Percentiles rank a stretch among this genome's conserved stretches.
Evolutionary conservation across 2,797 vertebrate species (phyloP).

Genomic region (Gymnodraco acuticeps): DNA sequence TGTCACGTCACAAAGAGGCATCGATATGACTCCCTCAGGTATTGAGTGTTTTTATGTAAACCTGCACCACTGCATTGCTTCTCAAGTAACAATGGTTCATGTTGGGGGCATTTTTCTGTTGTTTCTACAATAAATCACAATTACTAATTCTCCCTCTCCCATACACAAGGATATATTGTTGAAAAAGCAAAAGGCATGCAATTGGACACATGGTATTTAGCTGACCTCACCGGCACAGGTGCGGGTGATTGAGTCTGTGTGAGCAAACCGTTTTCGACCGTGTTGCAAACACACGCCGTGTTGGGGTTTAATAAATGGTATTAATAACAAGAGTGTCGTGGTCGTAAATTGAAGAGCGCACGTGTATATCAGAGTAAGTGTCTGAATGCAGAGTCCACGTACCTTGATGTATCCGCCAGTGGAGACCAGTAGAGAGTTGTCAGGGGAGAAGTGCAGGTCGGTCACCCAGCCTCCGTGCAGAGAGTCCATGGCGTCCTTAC

Average conservation of each 20-base stretch:
- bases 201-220: no score
- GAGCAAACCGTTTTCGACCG: no score
- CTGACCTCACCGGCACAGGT: no score
- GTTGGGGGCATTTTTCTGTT: neutral
- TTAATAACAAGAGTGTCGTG: no score
- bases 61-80: constrained; percentile 37
- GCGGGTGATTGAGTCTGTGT: no score
- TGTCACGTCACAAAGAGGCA: constrained; percentile 43
- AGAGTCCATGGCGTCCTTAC: constrained; percentile 88
- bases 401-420: constrained; percentile 95
- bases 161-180: neutral
- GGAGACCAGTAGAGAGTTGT: constrained; percentile 90
- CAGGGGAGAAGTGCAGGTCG: constrained; percentile 93
- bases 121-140: constrained; percentile 13
- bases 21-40: constrained; percentile 45
- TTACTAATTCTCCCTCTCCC: neutral
- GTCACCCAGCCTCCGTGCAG: constrained; percentile 95
- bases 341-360: no score
- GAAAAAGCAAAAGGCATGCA: neutral
- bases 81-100: constrained; percentile 15
- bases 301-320: no score
- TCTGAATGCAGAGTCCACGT: neutral
- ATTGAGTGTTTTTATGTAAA: constrained; percentile 44
- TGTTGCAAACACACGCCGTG: no score
- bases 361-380: no score